phyloP scores from a whole-genome alignment of 2,113 vertebrate genomes.

The Rhizomys pruinosus region DNA sequence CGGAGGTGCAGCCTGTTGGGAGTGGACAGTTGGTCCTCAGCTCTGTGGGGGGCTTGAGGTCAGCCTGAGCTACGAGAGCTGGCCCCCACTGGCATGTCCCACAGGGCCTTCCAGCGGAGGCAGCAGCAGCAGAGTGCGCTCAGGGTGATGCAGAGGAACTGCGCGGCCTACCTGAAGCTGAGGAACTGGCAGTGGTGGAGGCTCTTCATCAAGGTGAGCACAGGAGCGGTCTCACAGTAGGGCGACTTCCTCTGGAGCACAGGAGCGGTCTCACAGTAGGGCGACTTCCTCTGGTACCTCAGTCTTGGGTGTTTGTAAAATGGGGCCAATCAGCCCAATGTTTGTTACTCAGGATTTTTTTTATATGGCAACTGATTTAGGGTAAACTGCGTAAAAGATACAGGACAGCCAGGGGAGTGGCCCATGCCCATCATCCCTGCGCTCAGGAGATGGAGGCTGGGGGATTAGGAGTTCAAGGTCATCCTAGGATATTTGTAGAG shows the following conservation, averaged over 20 bases:
- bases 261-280: background rate
- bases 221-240: background rate
- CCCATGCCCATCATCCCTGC: background rate
- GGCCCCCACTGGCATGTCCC: too few species aligned
- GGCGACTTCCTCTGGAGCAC: too few species aligned
- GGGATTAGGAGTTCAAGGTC: background rate
- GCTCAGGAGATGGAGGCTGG: background rate
- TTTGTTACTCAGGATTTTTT: background rate
- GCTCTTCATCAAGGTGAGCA: constrained; percentile 92
- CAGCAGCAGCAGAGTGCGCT: constrained; percentile 95
- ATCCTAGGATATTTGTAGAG: background rate
- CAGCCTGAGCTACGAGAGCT: too few species aligned
- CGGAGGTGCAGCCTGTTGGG: too few species aligned
- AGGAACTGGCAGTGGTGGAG: constrained; percentile 97
- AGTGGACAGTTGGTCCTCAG: background rate
- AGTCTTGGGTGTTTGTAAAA: background rate
- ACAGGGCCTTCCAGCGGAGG: constrained; percentile 91
- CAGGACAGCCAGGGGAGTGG: background rate
- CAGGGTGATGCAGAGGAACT: constrained; percentile 95
- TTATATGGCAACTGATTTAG: background rate
- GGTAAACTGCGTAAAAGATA: background rate
- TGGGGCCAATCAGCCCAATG: background rate
- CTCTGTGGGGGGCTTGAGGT: too few species aligned
- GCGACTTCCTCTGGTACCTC: background rate
- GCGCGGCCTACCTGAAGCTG: constrained; percentile 94